phyloP scores from a whole-genome alignment of 2,888 invertebrate species.

The Halictus quadricinctus region DNA sequence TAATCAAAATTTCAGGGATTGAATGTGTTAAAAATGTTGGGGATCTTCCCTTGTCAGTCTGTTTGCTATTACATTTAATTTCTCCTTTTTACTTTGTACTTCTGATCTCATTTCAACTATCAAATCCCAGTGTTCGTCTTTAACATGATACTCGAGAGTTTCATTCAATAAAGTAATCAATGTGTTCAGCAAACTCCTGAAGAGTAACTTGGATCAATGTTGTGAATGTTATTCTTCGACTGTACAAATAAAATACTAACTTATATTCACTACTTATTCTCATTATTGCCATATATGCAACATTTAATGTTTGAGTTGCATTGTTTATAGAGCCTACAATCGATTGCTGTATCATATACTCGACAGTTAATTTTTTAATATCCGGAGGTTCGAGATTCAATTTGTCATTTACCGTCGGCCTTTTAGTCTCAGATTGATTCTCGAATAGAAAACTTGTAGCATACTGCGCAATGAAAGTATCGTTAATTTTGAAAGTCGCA shows the following conservation, averaged over 20 bases:
- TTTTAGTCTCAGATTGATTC: slow-evolving; percentile 63
- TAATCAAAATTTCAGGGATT: neutral
- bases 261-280: slow-evolving; percentile 76
- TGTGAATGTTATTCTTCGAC: neutral
- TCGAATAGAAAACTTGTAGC: slow-evolving; percentile 66
- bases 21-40: neutral
- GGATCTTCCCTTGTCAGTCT: neutral
- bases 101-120: slow-evolving; percentile 74
- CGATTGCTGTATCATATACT: slow-evolving; percentile 78
- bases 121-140: slow-evolving; percentile 75
- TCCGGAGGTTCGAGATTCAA: slow-evolving; percentile 71
- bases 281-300: slow-evolving; percentile 77
- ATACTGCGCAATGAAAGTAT: slow-evolving; percentile 59
- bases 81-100: slow-evolving; percentile 74
- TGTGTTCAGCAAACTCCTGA: slow-evolving; percentile 70
- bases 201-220: slow-evolving; percentile 42
- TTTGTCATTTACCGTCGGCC: slow-evolving; percentile 65
- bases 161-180: slow-evolving; percentile 76
- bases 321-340: slow-evolving; percentile 77
- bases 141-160: slow-evolving; percentile 69
- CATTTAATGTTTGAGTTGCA: slow-evolving; percentile 76
- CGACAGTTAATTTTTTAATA: slow-evolving; percentile 72
- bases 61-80: slow-evolving; percentile 70
- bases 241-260: slow-evolving; percentile 58
- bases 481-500: neutral